Base-by-base conservation (phyloP, 2,113 vertebrate species). In the Calonectris borealis region DNA sequence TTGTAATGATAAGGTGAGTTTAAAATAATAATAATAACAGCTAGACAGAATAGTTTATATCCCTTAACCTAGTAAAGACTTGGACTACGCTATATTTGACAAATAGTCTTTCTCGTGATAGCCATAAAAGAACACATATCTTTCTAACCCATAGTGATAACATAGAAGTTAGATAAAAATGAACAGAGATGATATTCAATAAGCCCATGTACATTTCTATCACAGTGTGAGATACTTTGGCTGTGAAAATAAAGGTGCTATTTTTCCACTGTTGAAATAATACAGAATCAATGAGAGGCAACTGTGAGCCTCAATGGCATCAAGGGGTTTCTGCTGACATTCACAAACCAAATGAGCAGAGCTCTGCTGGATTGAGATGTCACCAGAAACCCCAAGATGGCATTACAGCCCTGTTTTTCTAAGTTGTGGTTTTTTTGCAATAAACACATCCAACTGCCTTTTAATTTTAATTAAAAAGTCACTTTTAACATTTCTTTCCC, bases 351-450 rank as follows among this genome's bases (percentile, higher is more conserved):
- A 95, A 95, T 83, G 84, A 97, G 73, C 81, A 76, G 79, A 95
- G 84, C 85, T 83, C 80, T 94, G 93, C 94, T 92, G 75, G 91
- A 97, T 94, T 97, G 96, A 97, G 96, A 94, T 97, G 94, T 96
- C 89, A 96, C 60, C 83, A 95, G 96, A 97, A 97, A 95, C 96
- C 93, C 97, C 97, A 97, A 97, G 97, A 97, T 97, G 97, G 97
- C 97, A 97, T 97, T 96, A 97, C 55, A 97, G 96, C 95, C 96
- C 94, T 97, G 96, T 94, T 95, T 97, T 97, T 97, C 86, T 77
- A 94, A 91, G 91, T 95, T 93, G 58, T 68, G 38, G 9, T 4
- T 27, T 83, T 83, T 94, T 90, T 90, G 44, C 46, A 81, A 78
- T 61, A 94, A 95, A 93, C 54, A 75, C 40, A 92, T 58, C 69